Percentiles rank a stretch among this genome's conserved stretches.
Conservation (phyloP, 2,113 vertebrate species). For the Gasterosteus nipponicus region DNA sequence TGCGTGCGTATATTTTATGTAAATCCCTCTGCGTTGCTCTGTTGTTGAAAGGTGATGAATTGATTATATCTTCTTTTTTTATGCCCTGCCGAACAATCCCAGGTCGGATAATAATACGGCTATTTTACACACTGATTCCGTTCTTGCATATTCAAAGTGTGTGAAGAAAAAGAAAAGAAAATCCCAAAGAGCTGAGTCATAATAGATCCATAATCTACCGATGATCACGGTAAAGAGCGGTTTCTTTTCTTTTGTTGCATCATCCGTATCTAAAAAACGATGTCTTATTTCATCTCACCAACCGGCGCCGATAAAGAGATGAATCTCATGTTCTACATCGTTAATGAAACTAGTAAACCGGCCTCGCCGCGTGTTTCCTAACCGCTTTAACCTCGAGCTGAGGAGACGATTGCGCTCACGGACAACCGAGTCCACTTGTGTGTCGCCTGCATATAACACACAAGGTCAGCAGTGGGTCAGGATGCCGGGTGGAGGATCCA, state of each 20-base stretch:
- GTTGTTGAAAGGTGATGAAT: neutral
- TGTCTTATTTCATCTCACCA: neutral
- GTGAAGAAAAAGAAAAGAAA: neutral
- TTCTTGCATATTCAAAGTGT: neutral
- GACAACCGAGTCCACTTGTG: neutral
- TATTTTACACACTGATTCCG: neutral
- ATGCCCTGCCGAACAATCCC: neutral
- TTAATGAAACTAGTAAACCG: neutral
- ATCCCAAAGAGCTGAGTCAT: neutral
- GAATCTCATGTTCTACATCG: neutral
- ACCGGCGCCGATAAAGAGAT: neutral
- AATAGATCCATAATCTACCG: neutral
- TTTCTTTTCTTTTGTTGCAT: neutral
- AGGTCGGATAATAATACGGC: neutral
- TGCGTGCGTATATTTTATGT: constrained; percentile 1
- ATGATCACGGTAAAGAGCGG: neutral
- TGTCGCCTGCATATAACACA: neutral
- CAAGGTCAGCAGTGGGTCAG: constrained; percentile 27
- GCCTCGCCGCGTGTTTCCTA: neutral
- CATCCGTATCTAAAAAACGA: neutral
- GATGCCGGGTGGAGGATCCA: neutral
- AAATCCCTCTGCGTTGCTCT: neutral
- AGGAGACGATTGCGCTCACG: neutral
- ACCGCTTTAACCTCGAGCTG: constrained; percentile 1
- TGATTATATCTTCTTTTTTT: neutral